Conservation (phyloP, 2,797 vertebrate genomes). For the Dendrocincla fuliginosa region DNA sequence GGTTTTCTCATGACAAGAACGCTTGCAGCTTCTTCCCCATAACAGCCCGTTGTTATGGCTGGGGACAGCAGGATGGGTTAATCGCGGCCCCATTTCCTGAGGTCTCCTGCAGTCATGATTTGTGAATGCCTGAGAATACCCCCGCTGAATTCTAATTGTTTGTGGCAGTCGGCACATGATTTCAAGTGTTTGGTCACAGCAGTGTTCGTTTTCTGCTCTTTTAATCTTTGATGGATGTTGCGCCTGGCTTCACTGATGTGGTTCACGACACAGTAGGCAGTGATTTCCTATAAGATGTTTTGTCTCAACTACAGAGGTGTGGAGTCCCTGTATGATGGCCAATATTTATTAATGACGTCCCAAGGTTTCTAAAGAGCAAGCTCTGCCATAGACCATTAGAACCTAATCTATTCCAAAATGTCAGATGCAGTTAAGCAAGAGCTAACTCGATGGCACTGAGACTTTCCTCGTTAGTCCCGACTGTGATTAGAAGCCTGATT, state of each 20-base stretch:
- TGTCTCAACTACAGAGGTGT: conserved; percentile 54
- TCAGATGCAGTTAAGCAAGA: conserved; percentile 45
- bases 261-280: conserved; percentile 54
- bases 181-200: conserved; percentile 73
- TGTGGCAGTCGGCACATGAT: conserved; percentile 71
- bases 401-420: conserved; percentile 58
- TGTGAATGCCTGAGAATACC: conserved; percentile 66
- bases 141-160: conserved; percentile 74
- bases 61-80: conserved; percentile 54
- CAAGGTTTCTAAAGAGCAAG: conserved; percentile 41
- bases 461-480: conserved; percentile 36
- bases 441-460: not conserved
- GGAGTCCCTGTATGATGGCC: conserved; percentile 33
- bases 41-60: not conserved
- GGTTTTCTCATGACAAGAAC: not conserved
- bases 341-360: conserved; percentile 67
- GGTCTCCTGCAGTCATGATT: conserved; percentile 61
- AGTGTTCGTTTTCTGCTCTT: conserved; percentile 70
- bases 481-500: conserved; percentile 55
- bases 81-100: conserved; percentile 53
- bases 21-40: not conserved
- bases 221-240: conserved; percentile 75
- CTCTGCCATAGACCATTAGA: conserved; percentile 24
- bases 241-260: conserved; percentile 70
- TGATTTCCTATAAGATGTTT: conserved; percentile 71